These are phyloP conservation scores for Capromys pilorides DNA, from an alignment of 2,797 vertebrate genomes.

Conservation along the genomic window DNA sequence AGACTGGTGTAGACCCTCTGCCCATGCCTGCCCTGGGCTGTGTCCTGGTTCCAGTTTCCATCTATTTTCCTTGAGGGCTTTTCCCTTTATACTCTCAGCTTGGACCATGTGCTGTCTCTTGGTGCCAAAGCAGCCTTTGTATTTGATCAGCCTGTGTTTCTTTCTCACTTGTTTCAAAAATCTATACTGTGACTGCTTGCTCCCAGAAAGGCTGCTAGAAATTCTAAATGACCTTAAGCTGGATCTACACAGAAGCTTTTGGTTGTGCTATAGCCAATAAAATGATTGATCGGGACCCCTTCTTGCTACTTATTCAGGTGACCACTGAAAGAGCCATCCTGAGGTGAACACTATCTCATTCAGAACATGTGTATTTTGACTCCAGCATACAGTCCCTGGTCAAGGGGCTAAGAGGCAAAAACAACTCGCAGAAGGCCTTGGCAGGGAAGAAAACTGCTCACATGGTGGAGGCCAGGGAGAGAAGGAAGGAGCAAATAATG, in stretches of 20 bases:
- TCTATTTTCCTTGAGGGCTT: fast-evolving
- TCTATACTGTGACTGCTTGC: not conserved
- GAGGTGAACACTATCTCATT: fast-evolving
- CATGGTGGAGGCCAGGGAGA: not conserved
- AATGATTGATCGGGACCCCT: not conserved
- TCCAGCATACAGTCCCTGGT: not conserved
- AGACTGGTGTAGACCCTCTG: no score
- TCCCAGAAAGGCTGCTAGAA: not conserved
- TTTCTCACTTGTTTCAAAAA: not conserved
- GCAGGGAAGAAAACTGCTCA: not conserved
- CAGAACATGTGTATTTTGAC: not conserved
- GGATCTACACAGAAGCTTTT: not conserved
- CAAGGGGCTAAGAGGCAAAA: not conserved
- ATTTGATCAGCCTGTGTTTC: not conserved
- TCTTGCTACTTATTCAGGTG: not conserved
- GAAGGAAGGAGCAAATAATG: not conserved
- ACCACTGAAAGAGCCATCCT: not conserved
- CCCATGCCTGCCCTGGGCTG: fast-evolving
- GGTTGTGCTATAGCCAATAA: not conserved
- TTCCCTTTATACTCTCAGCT: not conserved
- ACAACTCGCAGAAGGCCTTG: not conserved
- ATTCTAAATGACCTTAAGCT: not conserved
- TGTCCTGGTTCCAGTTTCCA: fast-evolving
- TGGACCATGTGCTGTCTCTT: fast-evolving
- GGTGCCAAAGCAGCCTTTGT: fast-evolving